Evolutionary conservation across 2,888 invertebrate species (phyloP), one percentile per base, ranked within the genome.

Genomic region (Melitaea athalia): DNA sequence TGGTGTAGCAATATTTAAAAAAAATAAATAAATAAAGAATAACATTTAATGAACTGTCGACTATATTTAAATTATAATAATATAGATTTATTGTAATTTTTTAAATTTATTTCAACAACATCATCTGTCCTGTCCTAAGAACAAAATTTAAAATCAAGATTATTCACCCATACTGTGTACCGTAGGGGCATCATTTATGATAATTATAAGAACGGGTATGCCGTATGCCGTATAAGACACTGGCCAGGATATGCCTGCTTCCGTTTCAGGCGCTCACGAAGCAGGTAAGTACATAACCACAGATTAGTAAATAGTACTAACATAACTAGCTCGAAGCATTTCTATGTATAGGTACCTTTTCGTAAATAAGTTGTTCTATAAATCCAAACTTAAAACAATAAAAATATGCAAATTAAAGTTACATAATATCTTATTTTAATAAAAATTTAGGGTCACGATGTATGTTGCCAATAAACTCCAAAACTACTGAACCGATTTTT

Each of bases 231-330:
- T 71, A 69, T 80, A 75, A 76, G 78, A 77, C 81, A 75, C 79
- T 79, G 79, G 38, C 38, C 88, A 91, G 91, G 90, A 91, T 88
- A 86, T 87, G 85, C 83, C 85, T 85, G 83, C 86, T 90, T 91
- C 91, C 91, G 89, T 77, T 84, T 81, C 77, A 79, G 79, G 75
- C 76, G 76, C 81, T 80, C 77, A 75, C 72, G 77, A 79, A 79
- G 79, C 81, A 74, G 75, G 76, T 71, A 71, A n/a, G n/a, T n/a
- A n/a, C n/a, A n/a, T n/a, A n/a, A n/a, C n/a, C n/a, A n/a, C n/a
- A n/a, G n/a, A n/a, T n/a, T n/a, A n/a, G n/a, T n/a, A n/a, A n/a
- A n/a, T n/a, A n/a, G n/a, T n/a, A n/a, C n/a, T n/a, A n/a, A 75
- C 72, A 76, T 88, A 91, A 88, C 79, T 47, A 45, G 45, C 33